A percentile compares a stretch with the other conserved stretches of the same genome.
phyloP scores from a whole-genome alignment of 2,113 vertebrate genomes.

The Varanus komodoensis region DNA sequence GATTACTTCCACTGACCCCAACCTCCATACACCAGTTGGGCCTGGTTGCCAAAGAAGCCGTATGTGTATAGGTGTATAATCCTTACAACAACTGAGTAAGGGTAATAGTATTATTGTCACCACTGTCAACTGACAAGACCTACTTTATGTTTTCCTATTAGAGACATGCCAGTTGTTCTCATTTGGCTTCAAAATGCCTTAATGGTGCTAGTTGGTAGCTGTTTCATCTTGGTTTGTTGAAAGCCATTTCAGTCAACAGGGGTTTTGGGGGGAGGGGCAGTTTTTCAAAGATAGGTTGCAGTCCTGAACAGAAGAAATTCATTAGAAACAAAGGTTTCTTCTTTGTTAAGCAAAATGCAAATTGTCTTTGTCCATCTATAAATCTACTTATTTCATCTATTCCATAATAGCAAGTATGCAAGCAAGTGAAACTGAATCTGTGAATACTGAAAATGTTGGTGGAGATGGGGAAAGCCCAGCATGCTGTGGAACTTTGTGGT shows the following conservation, averaged over 20 bases:
- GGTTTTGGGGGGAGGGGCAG: too few relatives aligned
- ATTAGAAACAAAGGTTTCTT: neutral
- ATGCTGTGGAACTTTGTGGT: slow-evolving; percentile 93
- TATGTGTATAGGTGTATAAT: neutral
- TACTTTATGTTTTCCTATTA: neutral
- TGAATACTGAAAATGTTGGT: slow-evolving; percentile 92
- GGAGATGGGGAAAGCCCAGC: slow-evolving; percentile 86
- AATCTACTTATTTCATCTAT: slow-evolving; percentile 57
- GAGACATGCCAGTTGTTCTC: neutral
- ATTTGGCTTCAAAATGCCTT: neutral
- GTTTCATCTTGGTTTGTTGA: neutral
- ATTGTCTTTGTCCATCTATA: neutral
- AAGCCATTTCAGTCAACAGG: neutral
- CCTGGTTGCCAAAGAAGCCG: neutral
- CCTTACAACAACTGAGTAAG: neutral
- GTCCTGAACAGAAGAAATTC: neutral
- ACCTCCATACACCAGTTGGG: neutral
- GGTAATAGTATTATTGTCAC: neutral
- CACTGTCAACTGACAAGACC: neutral
- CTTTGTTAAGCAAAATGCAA: rapidly evolving
- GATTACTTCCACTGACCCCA: neutral
- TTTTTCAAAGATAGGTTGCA: neutral
- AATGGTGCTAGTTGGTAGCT: neutral
- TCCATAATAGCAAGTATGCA: slow-evolving; percentile 90
- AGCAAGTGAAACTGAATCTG: slow-evolving; percentile 94